Conservation (phyloP, 2,888 invertebrate species). For the Polyploca ridens region DNA sequence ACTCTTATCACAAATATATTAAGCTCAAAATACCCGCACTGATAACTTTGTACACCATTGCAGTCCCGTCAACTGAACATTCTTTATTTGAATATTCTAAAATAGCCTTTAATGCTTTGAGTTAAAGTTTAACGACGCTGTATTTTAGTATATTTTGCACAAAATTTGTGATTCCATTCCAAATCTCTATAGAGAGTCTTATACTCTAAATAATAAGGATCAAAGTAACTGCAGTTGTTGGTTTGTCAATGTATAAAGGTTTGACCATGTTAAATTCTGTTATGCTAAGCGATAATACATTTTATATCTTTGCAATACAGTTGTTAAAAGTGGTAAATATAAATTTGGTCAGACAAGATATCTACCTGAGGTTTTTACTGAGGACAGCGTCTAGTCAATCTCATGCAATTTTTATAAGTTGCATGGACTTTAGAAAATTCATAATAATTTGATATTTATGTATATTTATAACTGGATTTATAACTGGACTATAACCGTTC, state of each 20-base stretch:
- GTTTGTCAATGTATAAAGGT: slow-evolving; percentile 17
- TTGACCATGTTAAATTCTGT: slow-evolving; percentile 18
- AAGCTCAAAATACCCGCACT: slow-evolving; percentile 16
- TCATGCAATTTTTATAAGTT: slow-evolving; percentile 41
- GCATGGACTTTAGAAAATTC: slow-evolving; percentile 25
- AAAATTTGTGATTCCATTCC: background rate
- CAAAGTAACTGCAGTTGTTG: slow-evolving; percentile 33
- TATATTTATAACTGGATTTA: background rate
- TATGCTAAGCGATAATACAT: slow-evolving; percentile 15
- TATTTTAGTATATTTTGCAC: slow-evolving; percentile 1
- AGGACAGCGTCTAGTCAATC: slow-evolving; percentile 51
- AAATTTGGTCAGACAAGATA: slow-evolving; percentile 38
- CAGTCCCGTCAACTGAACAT: slow-evolving; percentile 26
- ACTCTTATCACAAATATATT: slow-evolving; percentile 16
- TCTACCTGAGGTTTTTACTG: slow-evolving; percentile 57
- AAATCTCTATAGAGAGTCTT: slow-evolving; percentile 30
- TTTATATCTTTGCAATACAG: slow-evolving; percentile 17
- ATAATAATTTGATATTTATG: slow-evolving; percentile 8
- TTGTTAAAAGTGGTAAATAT: slow-evolving; percentile 13
- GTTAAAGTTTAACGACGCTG: slow-evolving; percentile 18
- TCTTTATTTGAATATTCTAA: slow-evolving; percentile 17
- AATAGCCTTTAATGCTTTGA: slow-evolving; percentile 16
- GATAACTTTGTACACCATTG: slow-evolving; percentile 25
- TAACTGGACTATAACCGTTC: no score
- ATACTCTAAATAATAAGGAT: slow-evolving; percentile 31